Evolutionary conservation across 2,113 vertebrate species (phyloP).

Genomic region (Tupaia tana): DNA sequence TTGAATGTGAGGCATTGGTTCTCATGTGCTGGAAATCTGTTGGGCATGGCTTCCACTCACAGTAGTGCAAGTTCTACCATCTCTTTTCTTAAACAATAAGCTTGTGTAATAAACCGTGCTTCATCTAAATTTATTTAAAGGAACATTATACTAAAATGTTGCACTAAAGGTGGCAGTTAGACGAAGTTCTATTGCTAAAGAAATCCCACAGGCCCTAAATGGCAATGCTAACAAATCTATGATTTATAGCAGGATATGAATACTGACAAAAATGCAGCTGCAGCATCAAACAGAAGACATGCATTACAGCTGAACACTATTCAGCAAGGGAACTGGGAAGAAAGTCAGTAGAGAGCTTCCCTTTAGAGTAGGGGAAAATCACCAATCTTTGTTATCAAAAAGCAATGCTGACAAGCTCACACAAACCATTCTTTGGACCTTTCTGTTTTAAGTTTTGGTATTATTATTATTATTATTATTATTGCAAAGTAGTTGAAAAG

Average conservation of each 20-base stretch:
- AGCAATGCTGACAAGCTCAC: neutral
- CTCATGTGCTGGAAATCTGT: neutral
- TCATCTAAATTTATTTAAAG: neutral
- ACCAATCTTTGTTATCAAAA: neutral
- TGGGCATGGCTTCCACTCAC: neutral
- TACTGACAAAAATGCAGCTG: too few species aligned
- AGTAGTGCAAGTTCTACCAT: too few species aligned
- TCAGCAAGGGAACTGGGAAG: neutral
- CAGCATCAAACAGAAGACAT: too few species aligned
- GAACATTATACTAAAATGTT: neutral
- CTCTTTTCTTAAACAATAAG: neutral
- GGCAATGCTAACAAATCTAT: neutral
- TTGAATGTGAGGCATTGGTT: neutral
- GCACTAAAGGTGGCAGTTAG: neutral
- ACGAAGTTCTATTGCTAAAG: neutral
- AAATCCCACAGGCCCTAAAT: neutral
- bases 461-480: neutral
- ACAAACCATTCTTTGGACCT: neutral
- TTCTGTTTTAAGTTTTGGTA: neutral
- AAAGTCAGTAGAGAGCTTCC: accelerated
- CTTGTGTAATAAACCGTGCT: too few species aligned
- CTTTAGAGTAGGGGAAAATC: neutral
- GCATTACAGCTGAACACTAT: too few species aligned
- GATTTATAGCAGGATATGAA: neutral
- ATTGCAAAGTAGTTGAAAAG: neutral